Evolutionary conservation across 2,888 invertebrate genomes (phyloP).

Genomic region (Ephialtes manifestator): DNA sequence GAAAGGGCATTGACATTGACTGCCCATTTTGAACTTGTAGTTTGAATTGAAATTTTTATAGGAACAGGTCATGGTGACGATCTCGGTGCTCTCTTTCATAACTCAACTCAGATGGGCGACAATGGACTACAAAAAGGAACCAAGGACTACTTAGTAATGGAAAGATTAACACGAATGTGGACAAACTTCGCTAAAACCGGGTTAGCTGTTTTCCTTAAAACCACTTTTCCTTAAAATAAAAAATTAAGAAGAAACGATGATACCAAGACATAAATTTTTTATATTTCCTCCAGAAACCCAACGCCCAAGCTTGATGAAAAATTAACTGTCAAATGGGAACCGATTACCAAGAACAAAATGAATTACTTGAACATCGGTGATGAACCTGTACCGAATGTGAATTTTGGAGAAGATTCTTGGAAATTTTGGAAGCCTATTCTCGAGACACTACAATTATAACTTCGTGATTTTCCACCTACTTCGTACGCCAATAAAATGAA

Average conservation of each 20-base stretch:
- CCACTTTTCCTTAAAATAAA: not conserved
- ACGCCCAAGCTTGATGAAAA: slow-evolving; percentile 73
- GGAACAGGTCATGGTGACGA: slow-evolving; percentile 90
- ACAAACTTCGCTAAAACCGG: slow-evolving; percentile 81
- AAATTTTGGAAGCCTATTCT: slow-evolving; percentile 71
- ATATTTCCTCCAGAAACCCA: slow-evolving; percentile 74
- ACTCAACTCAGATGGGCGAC: slow-evolving; percentile 66
- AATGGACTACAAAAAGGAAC: slow-evolving; percentile 69
- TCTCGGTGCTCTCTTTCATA: slow-evolving; percentile 87
- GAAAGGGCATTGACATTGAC: too few relatives aligned
- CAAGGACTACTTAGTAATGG: slow-evolving; percentile 73
- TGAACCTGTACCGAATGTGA: slow-evolving; percentile 56
- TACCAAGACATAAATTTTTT: not conserved
- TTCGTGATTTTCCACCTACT: not conserved
- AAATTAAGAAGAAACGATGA: not conserved
- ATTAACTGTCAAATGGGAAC: slow-evolving; percentile 73
- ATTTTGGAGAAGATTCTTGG: slow-evolving; percentile 67
- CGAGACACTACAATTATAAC: not conserved
- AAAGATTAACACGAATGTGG: slow-evolving; percentile 79
- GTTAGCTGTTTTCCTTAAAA: slow-evolving; percentile 67
- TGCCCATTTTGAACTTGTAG: not conserved
- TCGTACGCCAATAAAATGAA: too few relatives aligned
- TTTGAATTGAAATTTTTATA: slow-evolving; percentile 56
- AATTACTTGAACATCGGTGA: slow-evolving; percentile 76
- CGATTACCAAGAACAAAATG: slow-evolving; percentile 66